Conservation (phyloP, 2,113 vertebrate genomes). For the Siniperca knerii region DNA sequence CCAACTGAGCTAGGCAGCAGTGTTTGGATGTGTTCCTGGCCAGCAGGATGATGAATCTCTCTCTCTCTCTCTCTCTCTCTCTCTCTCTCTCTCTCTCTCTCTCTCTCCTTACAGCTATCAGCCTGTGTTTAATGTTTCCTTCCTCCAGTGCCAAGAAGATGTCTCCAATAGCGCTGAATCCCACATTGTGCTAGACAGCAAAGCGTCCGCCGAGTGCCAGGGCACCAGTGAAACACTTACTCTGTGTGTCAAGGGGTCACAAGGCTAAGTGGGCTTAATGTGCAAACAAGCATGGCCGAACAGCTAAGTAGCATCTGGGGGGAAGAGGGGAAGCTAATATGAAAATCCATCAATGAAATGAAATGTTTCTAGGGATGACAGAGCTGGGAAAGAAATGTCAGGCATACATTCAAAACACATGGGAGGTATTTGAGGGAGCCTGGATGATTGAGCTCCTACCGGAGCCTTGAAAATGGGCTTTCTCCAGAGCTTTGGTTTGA, state of each 20-base stretch:
- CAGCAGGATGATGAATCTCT: conserved; percentile 55
- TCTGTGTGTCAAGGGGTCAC: conserved; percentile 52
- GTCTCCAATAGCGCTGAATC: conserved; percentile 37
- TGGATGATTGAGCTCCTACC: conserved; percentile 26
- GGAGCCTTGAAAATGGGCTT: conserved; percentile 13
- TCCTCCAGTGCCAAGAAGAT: conserved; percentile 55
- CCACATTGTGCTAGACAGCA: conserved; percentile 35
- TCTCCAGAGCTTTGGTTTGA: conserved; percentile 3
- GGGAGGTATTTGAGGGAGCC: conserved; percentile 21
- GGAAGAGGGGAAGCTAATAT: not conserved
- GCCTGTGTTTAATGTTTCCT: conserved; percentile 69
- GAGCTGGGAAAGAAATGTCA: not conserved
- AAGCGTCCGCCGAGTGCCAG: conserved; percentile 25
- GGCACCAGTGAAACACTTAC: conserved; percentile 31
- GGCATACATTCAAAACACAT: conserved; percentile 8
- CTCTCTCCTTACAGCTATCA: conserved; percentile 51
- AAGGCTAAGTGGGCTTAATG: conserved; percentile 52
- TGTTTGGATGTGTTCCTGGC: conserved; percentile 47
- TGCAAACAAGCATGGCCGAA: conserved; percentile 44
- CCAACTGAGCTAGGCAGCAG: conserved; percentile 18
- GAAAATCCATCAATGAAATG: conserved; percentile 45
- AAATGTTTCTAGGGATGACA: conserved; percentile 7
- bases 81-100: not conserved
- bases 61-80: conserved; percentile 5
- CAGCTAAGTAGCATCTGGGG: conserved; percentile 17